Evolutionary conservation across 2,113 vertebrate species (phyloP), one percentile per base, ranked within the genome.

Genomic region (Spilogale gracilis): DNA sequence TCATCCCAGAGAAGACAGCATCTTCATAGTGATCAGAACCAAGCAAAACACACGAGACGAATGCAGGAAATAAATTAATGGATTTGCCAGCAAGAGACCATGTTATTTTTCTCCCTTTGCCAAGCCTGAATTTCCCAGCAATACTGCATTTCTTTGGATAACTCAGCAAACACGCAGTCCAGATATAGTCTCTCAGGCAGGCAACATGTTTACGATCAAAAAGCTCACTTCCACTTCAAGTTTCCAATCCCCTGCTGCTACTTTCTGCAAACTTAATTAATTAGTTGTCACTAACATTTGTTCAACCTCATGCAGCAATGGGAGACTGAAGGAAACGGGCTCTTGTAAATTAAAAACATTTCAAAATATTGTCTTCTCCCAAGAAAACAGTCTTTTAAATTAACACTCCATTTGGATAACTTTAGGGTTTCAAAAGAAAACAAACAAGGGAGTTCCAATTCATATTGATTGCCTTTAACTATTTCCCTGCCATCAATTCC

Each of bases 181-280:
- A 98, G 98, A 98, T 98, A 96, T 32, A 94, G 94, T 94, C 95
- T 98, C 97, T 97, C 95, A 94, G 82, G 85, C 97, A 92, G 98
- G 96, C 97, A 97, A 45, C 92, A 89, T 97, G 95, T 98, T 98
- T 97, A 98, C 96, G 98, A 91, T 97, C 94, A 97, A 97, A 98
- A 98, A 95, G 93, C 95, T 95, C 96, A 96, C 97, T 98, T 97
- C 85, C 97, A 96, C 97, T 98, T 98, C 95, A 94, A 98, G 96
- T 98, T 98, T 92, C 95, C 97, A 98, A 83, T 96, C 97, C 97
- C 98, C 98, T 97, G 98, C 98, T 98, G 98, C 97, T 98, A 95
- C 97, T 98, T 98, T 96, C 98, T 95, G 96, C 97, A 97, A 98
- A 98, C 97, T 98, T 98, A 98, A 98, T 98, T 98, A 97, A 98